phyloP scores from a whole-genome alignment of 2,797 vertebrate genomes.

The Chromobotia macracanthus region DNA sequence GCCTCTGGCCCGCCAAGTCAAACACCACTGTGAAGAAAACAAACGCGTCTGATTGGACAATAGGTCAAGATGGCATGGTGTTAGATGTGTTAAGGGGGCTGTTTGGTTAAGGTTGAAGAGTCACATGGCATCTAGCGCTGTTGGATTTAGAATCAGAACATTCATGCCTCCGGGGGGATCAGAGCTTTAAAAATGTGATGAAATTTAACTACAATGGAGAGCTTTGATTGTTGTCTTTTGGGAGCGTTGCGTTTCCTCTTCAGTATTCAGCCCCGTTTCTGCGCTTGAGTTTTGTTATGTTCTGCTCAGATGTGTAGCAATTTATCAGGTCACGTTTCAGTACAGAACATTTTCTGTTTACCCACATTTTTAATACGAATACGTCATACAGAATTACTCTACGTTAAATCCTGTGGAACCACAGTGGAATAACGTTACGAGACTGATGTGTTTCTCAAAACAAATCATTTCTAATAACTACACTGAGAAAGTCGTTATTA shows the following conservation, averaged over 20 bases:
- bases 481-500: slow-evolving; percentile 13
- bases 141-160: slow-evolving; percentile 39
- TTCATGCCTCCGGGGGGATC: slow-evolving; percentile 10
- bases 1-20: slow-evolving; percentile 68
- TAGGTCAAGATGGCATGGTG: slow-evolving; percentile 74
- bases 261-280: slow-evolving; percentile 25
- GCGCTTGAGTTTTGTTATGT: slow-evolving; percentile 27
- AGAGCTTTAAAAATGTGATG: slow-evolving; percentile 70
- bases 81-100: slow-evolving; percentile 47
- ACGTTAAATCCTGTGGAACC: slow-evolving; percentile 28
- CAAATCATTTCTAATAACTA: slow-evolving; percentile 1
- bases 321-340: slow-evolving; percentile 37
- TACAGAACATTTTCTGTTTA: slow-evolving; percentile 7
- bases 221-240: slow-evolving; percentile 30
- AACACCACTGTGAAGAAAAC: slow-evolving; percentile 72
- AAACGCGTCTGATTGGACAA: slow-evolving; percentile 76
- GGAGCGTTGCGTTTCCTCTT: slow-evolving; percentile 67
- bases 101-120: slow-evolving; percentile 11
- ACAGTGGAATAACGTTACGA: slow-evolving; percentile 2
- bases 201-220: slow-evolving; percentile 66
- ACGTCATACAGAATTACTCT: slow-evolving; percentile 26
- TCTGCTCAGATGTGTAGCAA: slow-evolving; percentile 24
- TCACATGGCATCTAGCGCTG: slow-evolving; percentile 18
- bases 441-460: slow-evolving; percentile 12
- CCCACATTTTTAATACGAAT: slow-evolving; percentile 29